Percentiles rank a stretch among this genome's conserved stretches.
Conservation (phyloP, 2,113 vertebrate genomes). For the Callionymus lyra region DNA sequence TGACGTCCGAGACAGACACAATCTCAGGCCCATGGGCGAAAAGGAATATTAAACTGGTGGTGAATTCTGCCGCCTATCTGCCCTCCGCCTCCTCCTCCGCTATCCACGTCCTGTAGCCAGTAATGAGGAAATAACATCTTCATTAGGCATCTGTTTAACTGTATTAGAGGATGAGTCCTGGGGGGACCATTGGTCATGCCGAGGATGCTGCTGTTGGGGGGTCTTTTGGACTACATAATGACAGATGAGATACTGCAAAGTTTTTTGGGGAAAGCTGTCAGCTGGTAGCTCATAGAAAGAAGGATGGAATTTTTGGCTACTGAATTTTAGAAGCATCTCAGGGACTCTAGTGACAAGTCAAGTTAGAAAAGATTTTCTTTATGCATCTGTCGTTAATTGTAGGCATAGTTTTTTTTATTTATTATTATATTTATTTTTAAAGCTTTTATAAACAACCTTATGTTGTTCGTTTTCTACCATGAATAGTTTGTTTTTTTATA, state of each 20-base stretch:
- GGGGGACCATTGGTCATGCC: slow-evolving; percentile 71
- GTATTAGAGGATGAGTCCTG: slow-evolving; percentile 68
- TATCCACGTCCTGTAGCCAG: slow-evolving; percentile 58
- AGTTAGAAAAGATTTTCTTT: too few relatives aligned
- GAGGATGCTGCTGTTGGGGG: slow-evolving; percentile 40
- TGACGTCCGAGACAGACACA: slow-evolving; percentile 71
- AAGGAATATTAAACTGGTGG: slow-evolving; percentile 69
- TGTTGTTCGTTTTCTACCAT: too few relatives aligned
- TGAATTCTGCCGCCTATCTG: slow-evolving; percentile 58
- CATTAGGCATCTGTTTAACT: slow-evolving; percentile 76
- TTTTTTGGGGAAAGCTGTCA: too few relatives aligned
- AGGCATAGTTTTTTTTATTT: too few relatives aligned
- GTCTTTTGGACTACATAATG: slow-evolving; percentile 54
- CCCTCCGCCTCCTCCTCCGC: slow-evolving; percentile 46
- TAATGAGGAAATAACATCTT: slow-evolving; percentile 77
- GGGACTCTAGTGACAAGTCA: too few relatives aligned
- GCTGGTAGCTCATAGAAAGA: too few relatives aligned
- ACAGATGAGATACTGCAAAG: slow-evolving; percentile 29
- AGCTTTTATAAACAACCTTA: too few relatives aligned
- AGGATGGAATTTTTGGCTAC: too few relatives aligned
- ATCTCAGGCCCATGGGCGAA: slow-evolving; percentile 69
- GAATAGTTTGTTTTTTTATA: too few relatives aligned
- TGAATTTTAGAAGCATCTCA: too few relatives aligned
- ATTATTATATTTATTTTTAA: too few relatives aligned
- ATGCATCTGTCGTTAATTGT: too few relatives aligned